Conservation (phyloP, 2,113 vertebrate genomes). For the Carassius auratus region DNA sequence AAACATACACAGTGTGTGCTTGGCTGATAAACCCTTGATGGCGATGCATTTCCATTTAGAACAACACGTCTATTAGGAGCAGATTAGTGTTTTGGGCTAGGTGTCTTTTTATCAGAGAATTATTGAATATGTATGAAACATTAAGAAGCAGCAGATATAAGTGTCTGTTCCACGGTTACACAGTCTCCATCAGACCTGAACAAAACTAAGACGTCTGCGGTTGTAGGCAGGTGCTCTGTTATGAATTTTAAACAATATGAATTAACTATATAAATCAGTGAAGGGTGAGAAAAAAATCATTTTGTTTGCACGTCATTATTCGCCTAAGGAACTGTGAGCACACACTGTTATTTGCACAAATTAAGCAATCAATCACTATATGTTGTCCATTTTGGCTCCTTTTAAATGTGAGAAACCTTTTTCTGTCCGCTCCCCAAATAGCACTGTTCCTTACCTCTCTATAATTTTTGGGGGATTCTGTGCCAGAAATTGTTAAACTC, state of each 20-base stretch:
- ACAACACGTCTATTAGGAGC: slow-evolving; percentile 3
- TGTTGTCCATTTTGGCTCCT: slow-evolving; percentile 20
- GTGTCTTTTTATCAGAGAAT: slow-evolving; percentile 22
- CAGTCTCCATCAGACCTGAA: slow-evolving; percentile 22
- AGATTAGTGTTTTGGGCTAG: slow-evolving; percentile 28
- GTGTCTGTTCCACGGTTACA: slow-evolving; percentile 6
- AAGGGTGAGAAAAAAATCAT: slow-evolving; percentile 6
- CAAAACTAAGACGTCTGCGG: slow-evolving; percentile 13
- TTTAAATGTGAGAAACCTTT: not conserved
- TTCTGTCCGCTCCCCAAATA: not conserved
- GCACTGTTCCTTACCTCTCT: no score
- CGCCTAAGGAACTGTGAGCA: not conserved
- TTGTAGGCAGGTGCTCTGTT: not conserved
- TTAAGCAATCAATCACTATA: slow-evolving; percentile 17
- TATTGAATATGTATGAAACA: slow-evolving; percentile 42
- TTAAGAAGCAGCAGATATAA: not conserved
- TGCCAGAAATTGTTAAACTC: no score
- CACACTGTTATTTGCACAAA: not conserved
- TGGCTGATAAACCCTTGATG: not conserved
- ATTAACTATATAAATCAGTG: not conserved
- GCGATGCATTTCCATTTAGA: slow-evolving; percentile 24
- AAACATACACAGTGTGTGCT: slow-evolving; percentile 18
- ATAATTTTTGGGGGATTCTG: no score
- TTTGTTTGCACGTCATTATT: slow-evolving; percentile 25
- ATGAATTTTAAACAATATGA: slow-evolving; percentile 32